Evolutionary conservation across 2,888 invertebrate genomes (phyloP).

Genomic region (Netelia virgata): DNA sequence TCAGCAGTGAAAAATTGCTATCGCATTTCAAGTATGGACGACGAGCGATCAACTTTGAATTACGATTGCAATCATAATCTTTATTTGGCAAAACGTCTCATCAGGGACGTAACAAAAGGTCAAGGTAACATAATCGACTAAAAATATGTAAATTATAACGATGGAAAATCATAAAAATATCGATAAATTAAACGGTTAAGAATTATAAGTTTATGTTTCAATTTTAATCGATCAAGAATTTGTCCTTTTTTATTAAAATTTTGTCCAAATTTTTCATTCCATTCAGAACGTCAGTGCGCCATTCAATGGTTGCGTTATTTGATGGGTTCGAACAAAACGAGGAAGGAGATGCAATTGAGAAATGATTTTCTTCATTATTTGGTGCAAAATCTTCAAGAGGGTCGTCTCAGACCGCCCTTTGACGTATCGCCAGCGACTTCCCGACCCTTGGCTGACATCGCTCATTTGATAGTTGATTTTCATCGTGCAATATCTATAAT

Average conservation of each 20-base stretch:
- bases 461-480: slow-evolving; percentile 84
- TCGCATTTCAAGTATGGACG: slow-evolving; percentile 59
- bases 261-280: not conserved
- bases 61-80: slow-evolving; percentile 87
- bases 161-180: no score
- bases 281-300: slow-evolving; percentile 84
- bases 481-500: not conserved
- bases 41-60: slow-evolving; percentile 72
- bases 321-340: slow-evolving; percentile 83
- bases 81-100: slow-evolving; percentile 85
- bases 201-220: no score
- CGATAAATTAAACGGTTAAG: not conserved
- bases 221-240: not conserved
- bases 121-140: slow-evolving; percentile 73
- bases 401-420: slow-evolving; percentile 69
- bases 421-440: slow-evolving; percentile 64
- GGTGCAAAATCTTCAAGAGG: slow-evolving; percentile 73
- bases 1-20: not conserved
- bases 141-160: slow-evolving; percentile 3
- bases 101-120: slow-evolving; percentile 82
- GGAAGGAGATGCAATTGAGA: slow-evolving; percentile 86
- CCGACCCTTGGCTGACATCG: slow-evolving; percentile 77
- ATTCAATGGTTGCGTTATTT: slow-evolving; percentile 86
- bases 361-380: slow-evolving; percentile 86
- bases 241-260: not conserved